Conservation (phyloP, 2,797 vertebrate species). For the Malacoctenus gilli region DNA sequence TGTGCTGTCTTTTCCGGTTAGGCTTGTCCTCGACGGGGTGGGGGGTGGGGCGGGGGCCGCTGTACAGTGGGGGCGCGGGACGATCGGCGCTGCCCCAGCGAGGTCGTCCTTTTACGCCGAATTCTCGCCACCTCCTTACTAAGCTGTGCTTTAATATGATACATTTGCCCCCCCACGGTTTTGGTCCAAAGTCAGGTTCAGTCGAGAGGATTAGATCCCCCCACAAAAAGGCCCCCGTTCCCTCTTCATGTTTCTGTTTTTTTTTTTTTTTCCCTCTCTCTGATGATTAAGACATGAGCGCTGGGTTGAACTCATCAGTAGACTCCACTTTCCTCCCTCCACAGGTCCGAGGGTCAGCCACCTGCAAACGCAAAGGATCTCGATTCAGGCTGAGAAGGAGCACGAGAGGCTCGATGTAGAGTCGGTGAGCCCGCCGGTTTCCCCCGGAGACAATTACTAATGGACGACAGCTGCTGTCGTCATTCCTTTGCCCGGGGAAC, state of each 20-base stretch:
- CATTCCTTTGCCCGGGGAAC: conserved; percentile 17
- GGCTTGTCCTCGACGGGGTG: no score
- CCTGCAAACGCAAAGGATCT: conserved; percentile 66
- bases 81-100: not conserved
- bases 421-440: conserved; percentile 48
- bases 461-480: conserved; percentile 37
- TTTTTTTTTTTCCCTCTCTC: conserved; percentile 39
- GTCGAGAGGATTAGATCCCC: conserved; percentile 58
- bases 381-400: conserved; percentile 44
- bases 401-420: conserved; percentile 27
- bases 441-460: conserved; percentile 40
- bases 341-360: conserved; percentile 56
- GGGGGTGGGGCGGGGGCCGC: no score
- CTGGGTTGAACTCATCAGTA: conserved; percentile 57
- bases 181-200: conserved; percentile 57
- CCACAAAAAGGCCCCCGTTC: conserved; percentile 35
- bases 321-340: conserved; percentile 24
- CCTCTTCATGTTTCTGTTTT: no score
- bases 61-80: conserved; percentile 32
- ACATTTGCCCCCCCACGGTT: conserved; percentile 67
- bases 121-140: conserved; percentile 61
- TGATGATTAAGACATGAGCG: conserved; percentile 62
- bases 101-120: conserved; percentile 49
- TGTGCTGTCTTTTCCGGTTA: conserved; percentile 76
- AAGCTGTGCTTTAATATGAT: conserved; percentile 84